Base-by-base conservation (phyloP, 1,140 invertebrate genomes). In the Drosophila eugracilis region DNA sequence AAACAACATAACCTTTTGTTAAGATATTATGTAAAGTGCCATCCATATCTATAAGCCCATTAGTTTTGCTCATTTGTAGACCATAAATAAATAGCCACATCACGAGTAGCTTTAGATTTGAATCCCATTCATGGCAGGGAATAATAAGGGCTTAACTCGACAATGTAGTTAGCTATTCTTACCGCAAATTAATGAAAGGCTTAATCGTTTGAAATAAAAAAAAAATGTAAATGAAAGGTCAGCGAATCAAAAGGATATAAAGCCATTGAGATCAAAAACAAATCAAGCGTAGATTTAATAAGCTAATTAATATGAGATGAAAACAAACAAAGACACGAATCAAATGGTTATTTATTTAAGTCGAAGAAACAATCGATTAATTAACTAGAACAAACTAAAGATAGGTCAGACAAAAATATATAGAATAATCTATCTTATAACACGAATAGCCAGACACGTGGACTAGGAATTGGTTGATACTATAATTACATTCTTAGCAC, bases 1-100 rank as follows among this genome's bases (percentile, higher is more conserved):
- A 14, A 14, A 9, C 4, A 10, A 12, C 41, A 22, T 42, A 42
- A 6, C 1, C 10, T 12, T 4, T 22, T 22, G 19, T 14, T 6
- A 6, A 42, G 5, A 6, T 7, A 1, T 7, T n/a, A 42, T 42
- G 19, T 22, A 24, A 44, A 26, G 6, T 14, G 14, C 6, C 1
- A 2, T 2, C 5, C 42, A 45, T 26, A 0, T 14, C 24, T 28
- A 28, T 12, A 5, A 47, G 22, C 15, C 10, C 22, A 15, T 21
- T n/a, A 26, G 12, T 10, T 22, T 10, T 4, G 12, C 24, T 12
- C 37, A 54, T 26, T 28, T 28, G 15, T 21, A 22, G 7, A 21
- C 30, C 22, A 36, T 50, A 36, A 50, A 50, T 50, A 50, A 22
- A 36, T 36, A 10, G n/a, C 7, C 30, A 4, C 30, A 36, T 50